Percentiles rank a stretch among this genome's conserved stretches.
Conservation (phyloP, 2,888 invertebrate species). For the Kuschelorhynchus macadamiae region DNA sequence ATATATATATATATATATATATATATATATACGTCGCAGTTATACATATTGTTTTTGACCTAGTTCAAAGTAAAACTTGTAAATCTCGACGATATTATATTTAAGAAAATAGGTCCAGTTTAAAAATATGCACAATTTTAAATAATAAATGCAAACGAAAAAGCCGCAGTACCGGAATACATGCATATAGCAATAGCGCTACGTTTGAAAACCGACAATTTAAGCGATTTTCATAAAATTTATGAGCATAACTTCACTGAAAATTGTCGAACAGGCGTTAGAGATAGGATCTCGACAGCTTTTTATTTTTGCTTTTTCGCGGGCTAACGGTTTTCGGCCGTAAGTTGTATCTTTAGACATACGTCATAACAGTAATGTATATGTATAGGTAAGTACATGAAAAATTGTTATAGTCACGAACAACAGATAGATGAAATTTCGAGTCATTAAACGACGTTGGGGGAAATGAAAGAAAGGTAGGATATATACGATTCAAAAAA, state of each 20-base stretch:
- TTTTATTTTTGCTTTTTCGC: constrained; percentile 18
- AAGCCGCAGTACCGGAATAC: not conserved
- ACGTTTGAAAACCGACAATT: constrained; percentile 17
- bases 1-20: too few relatives aligned
- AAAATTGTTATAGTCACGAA: constrained; percentile 1
- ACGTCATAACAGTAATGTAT: constrained; percentile 3
- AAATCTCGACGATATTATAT: too few relatives aligned
- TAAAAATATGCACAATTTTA: too few relatives aligned
- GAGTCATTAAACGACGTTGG: too few relatives aligned
- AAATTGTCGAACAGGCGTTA: constrained; percentile 26
- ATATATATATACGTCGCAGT: too few relatives aligned
- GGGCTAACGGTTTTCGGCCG: constrained; percentile 21
- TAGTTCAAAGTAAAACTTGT: too few relatives aligned
- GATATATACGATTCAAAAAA: too few relatives aligned
- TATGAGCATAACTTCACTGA: constrained; percentile 28
- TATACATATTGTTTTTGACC: too few relatives aligned
- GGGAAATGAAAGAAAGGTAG: too few relatives aligned
- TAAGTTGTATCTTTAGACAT: not conserved
- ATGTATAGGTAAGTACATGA: not conserved
- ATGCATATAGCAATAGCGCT: constrained; percentile 5
- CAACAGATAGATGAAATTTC: too few relatives aligned
- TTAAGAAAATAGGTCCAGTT: too few relatives aligned
- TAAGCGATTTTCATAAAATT: constrained; percentile 26
- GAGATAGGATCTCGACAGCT: constrained; percentile 23
- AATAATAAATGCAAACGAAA: not conserved